Conservation (phyloP, 92 coral and sea anemone species). For the Porites rus region DNA sequence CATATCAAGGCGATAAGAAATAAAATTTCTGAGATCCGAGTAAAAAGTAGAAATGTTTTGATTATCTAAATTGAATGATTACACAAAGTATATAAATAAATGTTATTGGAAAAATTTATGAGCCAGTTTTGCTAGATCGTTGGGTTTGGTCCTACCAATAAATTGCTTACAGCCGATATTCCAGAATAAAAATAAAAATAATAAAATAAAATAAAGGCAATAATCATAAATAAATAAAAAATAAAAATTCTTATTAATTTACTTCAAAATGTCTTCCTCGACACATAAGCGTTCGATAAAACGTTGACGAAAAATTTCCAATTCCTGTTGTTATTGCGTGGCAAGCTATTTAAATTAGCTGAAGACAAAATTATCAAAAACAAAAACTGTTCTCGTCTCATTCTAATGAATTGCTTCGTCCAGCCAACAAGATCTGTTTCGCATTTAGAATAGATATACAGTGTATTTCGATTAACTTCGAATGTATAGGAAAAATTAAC, state of each 20-base stretch:
- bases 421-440: no score
- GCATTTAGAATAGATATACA: no score
- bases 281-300: background rate
- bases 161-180: background rate
- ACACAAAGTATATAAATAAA: constrained; percentile 3
- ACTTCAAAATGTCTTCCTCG: constrained; percentile 14
- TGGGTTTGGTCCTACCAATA: background rate
- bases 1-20: background rate
- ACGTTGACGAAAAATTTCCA: background rate
- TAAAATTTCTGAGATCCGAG: background rate
- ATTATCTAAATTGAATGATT: constrained; percentile 8
- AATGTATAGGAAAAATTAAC: no score
- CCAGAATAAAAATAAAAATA: background rate
- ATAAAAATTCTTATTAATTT: constrained; percentile 10
- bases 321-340: background rate
- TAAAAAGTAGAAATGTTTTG: constrained; percentile 1
- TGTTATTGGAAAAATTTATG: background rate
- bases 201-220: no score
- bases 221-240: no score
- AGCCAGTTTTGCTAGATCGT: background rate
- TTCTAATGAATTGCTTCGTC: no score
- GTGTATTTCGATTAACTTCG: no score
- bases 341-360: constrained; percentile 8
- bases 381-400: no score
- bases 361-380: background rate